A percentile compares a stretch with the other conserved stretches of the same genome.
Evolutionary conservation across 2,113 vertebrate genomes (phyloP).

Genomic region (Camelus dromedarius): DNA sequence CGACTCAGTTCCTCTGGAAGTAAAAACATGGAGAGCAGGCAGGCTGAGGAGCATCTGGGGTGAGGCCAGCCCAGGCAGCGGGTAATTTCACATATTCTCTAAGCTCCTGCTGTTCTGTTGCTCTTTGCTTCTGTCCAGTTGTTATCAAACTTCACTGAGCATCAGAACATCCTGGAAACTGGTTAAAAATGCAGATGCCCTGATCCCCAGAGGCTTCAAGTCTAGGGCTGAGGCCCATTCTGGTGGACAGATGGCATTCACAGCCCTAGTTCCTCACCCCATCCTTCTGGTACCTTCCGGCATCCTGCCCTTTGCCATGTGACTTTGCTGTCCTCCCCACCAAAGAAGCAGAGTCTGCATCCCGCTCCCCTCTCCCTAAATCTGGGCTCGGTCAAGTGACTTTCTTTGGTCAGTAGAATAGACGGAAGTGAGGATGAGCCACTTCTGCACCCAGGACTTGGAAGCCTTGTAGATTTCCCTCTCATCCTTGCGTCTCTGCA

Average conservation of each 20-base stretch:
- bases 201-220: background rate
- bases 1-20: background rate
- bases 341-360: background rate
- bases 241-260: background rate
- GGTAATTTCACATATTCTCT: background rate
- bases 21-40: background rate
- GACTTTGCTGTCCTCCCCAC: background rate
- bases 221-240: background rate
- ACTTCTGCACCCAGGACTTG: background rate
- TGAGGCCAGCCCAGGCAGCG: background rate
- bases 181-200: background rate
- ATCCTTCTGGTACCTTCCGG: background rate
- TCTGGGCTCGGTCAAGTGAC: background rate
- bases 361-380: background rate
- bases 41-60: background rate
- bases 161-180: background rate
- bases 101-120: background rate
- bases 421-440: background rate
- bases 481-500: background rate
- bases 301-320: background rate
- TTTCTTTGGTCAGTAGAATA: background rate
- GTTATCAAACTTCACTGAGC: background rate
- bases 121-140: background rate
- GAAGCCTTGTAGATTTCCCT: background rate
- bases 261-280: background rate